Percentiles rank a stretch among this genome's conserved stretches.
These are phyloP conservation scores for Hylomyscus alleni DNA, from an alignment of 2,797 vertebrate species.

Conservation along the genomic window DNA sequence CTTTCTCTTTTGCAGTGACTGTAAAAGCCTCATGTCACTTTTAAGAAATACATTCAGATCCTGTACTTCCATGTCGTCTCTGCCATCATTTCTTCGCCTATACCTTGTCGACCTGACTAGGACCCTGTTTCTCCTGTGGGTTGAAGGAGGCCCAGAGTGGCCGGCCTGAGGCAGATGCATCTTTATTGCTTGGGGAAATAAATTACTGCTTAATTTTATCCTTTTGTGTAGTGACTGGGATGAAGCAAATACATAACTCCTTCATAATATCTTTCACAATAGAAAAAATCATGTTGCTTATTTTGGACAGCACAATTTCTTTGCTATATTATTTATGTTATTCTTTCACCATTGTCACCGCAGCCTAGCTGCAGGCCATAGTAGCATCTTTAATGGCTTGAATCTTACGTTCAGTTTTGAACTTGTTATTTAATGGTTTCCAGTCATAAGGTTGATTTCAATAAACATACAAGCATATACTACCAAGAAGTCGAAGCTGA, in stretches of 20 bases:
- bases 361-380: background rate
- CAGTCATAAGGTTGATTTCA: conserved; percentile 22
- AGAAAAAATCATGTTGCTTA: conserved; percentile 13
- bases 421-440: background rate
- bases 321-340: background rate
- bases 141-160: too few species aligned
- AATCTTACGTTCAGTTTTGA: conserved; percentile 48
- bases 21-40: too few species aligned
- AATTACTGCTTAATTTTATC: background rate
- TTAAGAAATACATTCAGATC: too few species aligned
- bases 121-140: too few species aligned
- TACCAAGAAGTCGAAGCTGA: conserved; percentile 8
- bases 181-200: conserved; percentile 46
- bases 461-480: background rate
- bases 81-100: too few species aligned
- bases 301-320: background rate
- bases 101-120: too few species aligned
- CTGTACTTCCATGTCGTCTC: too few species aligned
- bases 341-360: background rate
- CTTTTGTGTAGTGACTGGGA: background rate
- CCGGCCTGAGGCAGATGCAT: too few species aligned
- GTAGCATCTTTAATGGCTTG: background rate
- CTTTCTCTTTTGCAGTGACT: too few species aligned
- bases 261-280: conserved; percentile 1
- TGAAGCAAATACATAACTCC: conserved; percentile 41